Base-by-base conservation (phyloP, 1,140 invertebrate genomes). In the Scaptomyza pallida region DNA sequence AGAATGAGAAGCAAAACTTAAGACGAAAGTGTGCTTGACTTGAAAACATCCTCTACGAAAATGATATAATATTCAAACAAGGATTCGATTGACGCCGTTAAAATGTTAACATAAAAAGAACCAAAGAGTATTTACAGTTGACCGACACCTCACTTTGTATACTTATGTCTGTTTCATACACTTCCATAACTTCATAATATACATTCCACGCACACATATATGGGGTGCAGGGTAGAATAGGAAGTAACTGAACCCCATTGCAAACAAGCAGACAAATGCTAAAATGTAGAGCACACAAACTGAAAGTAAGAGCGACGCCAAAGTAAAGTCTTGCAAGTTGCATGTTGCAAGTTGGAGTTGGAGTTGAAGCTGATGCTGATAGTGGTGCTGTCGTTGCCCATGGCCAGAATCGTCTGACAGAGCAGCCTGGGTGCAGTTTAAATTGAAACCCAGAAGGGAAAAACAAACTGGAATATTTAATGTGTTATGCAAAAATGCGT, bases 401-500 rank as follows among this genome's bases (percentile, higher is more conserved):
- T 60, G 56, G 41, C 56, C 19, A 44, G 30, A 33, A 13, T 40
- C 54, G 47, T 44, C 52, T 57, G 62, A 48, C 52, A 16, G 45
- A 19, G 54, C 37, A 50, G 72, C 77, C 40, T 65, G 81, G 60
- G 41, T 77, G 81, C 77, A 75, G 82, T 72, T 86, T 86, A 86
- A 86, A 81, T 88, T 88, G 77, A 86, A 86, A 88, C 74, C 75
- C 74, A 74, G 74, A 78, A 72, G 65, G 61, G 65, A 71, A 86
- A 61, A 74, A 83, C 83, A 86, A 86, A 88, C 77, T 81, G 77
- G 82, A 86, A 86, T 86, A 78, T 75, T 86, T 86, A 88, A 86
- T 86, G 82, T 68, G 81, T 86, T 86, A 86, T 86, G 81, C 81
- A 86, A 86, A 86, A 86, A 86, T 86, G 74, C 77, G 65, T 86